These are phyloP conservation scores for Arbacia lixula DNA, from an alignment of 53 echinoderm and acorn worm genomes.

Conservation along the genomic window DNA sequence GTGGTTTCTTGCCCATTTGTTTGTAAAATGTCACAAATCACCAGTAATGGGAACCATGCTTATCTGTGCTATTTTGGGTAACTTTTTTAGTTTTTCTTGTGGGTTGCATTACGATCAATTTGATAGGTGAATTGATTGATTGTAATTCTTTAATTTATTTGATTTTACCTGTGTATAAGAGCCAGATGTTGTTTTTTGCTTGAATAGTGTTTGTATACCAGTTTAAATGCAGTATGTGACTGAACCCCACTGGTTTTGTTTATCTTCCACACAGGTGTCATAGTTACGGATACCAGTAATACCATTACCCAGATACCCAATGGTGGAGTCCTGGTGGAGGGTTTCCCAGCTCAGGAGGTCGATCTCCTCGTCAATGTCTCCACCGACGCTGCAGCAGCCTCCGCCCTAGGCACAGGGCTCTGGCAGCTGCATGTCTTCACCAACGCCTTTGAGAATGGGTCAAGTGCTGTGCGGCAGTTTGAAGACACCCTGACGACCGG, in stretches of 20 bases:
- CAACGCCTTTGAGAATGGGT: slow-evolving; percentile 62
- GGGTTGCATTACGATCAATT: no score
- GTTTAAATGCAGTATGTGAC: no score
- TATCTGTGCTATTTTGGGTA: no score
- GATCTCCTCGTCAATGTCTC: neutral
- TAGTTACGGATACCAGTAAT: slow-evolving; percentile 6
- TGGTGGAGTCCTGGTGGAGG: slow-evolving; percentile 30
- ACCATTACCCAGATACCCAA: slow-evolving; percentile 12
- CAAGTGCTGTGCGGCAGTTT: slow-evolving; percentile 12
- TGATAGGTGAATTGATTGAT: no score
- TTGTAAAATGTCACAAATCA: no score
- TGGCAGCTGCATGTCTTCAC: slow-evolving; percentile 63
- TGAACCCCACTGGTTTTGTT: neutral
- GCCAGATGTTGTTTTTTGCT: no score
- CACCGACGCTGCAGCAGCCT: neutral
- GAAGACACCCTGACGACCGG: slow-evolving; percentile 12
- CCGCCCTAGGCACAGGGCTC: slow-evolving; percentile 42
- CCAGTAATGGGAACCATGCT: no score
- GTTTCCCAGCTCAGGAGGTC: slow-evolving; percentile 27
- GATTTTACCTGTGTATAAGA: no score
- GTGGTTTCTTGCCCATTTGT: no score
- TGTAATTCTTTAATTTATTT: no score
- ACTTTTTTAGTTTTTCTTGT: no score
- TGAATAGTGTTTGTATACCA: no score
- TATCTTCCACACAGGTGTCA: slow-evolving; percentile 8